Base-by-base conservation (phyloP, 1,140 invertebrate genomes). In the Chironomus striatipennis region DNA sequence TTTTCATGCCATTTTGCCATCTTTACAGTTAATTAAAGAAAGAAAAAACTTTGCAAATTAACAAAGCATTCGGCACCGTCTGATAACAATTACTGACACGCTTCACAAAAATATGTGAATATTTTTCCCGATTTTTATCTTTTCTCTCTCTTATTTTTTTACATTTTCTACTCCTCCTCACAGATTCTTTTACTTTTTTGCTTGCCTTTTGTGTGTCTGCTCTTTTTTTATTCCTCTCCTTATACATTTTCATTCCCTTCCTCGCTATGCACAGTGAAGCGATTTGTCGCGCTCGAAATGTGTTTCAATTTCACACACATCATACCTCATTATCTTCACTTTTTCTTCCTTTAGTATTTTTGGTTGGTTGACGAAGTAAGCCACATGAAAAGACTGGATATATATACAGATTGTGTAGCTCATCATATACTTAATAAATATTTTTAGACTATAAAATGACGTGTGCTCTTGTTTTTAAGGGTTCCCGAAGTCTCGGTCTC, bases 301-400 rank as follows among this genome's bases (percentile, higher is more conserved):
- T 57, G 47, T 57, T 57, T 57, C 47, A 57, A 57, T 57, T 57
- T 57, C 47, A 57, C 47, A 57, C 47, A 57, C 47, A 57, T 57
- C 47, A 57, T 57, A 57, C 47, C 47, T 57, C 47, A 57, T 57
- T 57, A 57, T 57, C 47, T 57, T 57, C 47, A 57, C 47, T 57
- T 57, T 57, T 15, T n/a, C 15, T 34, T 34, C 5, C 24, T 34
- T 34, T 34, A 34, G 24, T 34, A 34, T 34, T 34, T 34, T 34
- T 34, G 24, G 24, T 34, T 34, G 24, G 24, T 34, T 34, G 24
- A 34, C 24, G 24, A 34, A 5, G 24, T 34, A 34, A 34, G 24
- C 24, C 24, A 34, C 24, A 34, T 34, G 24, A 34, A 34, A 34
- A 34, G 24, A 34, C 24, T 34, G 1, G 2, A 34, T 34, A 34